Evolutionary conservation across 2,797 vertebrate genomes (phyloP), one percentile per base, ranked within the genome.

Genomic region (Xiphorhynchus erythropygius): DNA sequence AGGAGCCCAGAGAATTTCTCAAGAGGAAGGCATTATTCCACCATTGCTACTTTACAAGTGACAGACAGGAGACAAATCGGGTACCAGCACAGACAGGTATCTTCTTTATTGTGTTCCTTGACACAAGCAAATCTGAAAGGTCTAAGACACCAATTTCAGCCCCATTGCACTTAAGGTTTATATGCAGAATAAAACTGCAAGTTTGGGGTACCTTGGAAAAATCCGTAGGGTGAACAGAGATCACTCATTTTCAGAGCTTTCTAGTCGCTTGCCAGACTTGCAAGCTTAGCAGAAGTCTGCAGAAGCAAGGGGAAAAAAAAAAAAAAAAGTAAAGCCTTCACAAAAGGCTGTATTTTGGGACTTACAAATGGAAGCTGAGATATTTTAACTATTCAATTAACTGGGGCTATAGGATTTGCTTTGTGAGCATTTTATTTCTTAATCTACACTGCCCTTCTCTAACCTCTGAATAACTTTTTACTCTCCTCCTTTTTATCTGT

Each of bases 311-410:
- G 74, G 84, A 62, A 87, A 74, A 85, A 80, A 86, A 92, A 92
- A 62, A 87, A 74, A 86, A 92, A 92, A 90, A 25, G 13, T 87
- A 94, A 91, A 96, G 35, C 78, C 13, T 1, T 73, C 59, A 91
- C 73, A 96, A 95, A 93, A 83, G 77, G 47, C 27, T 91, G 2
- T 87, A 92, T 94, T 96, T 94, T 62, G 65, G 84, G 67, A 86
- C 55, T 85, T 89, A 83, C 25, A 92, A 93, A 91, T 92, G 62
- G 91, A 93, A 94, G 92, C n/a, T 0, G 44, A 91, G 90, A 95
- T 93, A 94, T 78, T 93, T 97, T 93, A 94, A 91, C 94, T 92
- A 81, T 94, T 95, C 93, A 93, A 67, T 97, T 96, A 97, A 93
- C 73, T 71, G 44, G 5, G 25, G 30, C 82, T 93, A 41, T 52